A percentile compares a stretch with the other conserved stretches of the same genome.
phyloP scores from a whole-genome alignment of 2,888 invertebrate genomes.

The Melieria picta region DNA sequence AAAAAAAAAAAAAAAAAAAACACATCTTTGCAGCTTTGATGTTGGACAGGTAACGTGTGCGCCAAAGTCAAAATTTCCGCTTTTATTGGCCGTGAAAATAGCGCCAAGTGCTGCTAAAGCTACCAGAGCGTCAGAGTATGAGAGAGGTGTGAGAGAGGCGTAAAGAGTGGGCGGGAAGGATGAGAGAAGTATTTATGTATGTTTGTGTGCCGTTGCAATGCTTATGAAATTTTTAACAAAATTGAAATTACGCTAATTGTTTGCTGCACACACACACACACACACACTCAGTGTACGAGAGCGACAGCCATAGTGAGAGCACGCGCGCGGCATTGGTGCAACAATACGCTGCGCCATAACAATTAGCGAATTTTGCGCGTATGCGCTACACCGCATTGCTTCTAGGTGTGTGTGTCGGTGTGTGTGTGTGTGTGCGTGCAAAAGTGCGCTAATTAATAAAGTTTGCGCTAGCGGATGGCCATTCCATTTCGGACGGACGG shows the following conservation, averaged over 20 bases:
- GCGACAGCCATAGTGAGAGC: slow-evolving; percentile 1
- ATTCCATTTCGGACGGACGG: neutral
- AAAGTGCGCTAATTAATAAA: slow-evolving; percentile 34
- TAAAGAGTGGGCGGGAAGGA: neutral
- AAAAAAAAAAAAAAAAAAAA: too few relatives aligned
- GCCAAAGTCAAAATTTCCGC: slow-evolving; percentile 9
- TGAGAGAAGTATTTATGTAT: neutral
- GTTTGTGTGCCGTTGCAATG: slow-evolving; percentile 30
- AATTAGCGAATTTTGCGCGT: slow-evolving; percentile 20
- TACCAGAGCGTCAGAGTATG: neutral
- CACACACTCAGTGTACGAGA: neutral
- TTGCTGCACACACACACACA: slow-evolving; percentile 41
- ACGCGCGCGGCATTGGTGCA: neutral
- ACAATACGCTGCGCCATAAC: slow-evolving; percentile 16
- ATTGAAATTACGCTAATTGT: slow-evolving; percentile 65
- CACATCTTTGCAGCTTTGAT: slow-evolving; percentile 9
- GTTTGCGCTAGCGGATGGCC: slow-evolving; percentile 11
- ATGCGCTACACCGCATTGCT: slow-evolving; percentile 7
- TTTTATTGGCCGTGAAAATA: neutral
- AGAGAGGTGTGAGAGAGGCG: neutral
- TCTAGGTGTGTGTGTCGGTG: neutral
- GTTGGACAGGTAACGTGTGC: slow-evolving; percentile 8
- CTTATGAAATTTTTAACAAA: slow-evolving; percentile 63
- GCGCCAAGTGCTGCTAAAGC: neutral
- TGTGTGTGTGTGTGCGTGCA: slow-evolving; percentile 15